Percentiles rank a stretch among this genome's conserved stretches.
phyloP scores from a whole-genome alignment of 1,140 invertebrate genomes.

The Pomacea maculata region DNA sequence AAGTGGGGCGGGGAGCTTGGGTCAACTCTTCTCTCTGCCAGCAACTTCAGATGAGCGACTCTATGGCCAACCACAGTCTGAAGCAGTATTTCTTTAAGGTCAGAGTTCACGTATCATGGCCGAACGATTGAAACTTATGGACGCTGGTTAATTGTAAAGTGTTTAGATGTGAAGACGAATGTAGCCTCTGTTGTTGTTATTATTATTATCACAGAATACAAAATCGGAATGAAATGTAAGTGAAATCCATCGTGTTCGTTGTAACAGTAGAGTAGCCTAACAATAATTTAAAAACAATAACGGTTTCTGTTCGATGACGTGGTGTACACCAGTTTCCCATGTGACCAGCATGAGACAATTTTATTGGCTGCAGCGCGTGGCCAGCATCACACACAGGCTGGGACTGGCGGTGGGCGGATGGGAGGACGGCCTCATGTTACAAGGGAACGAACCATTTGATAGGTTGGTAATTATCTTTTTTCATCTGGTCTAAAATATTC shows the following conservation, averaged over 20 bases:
- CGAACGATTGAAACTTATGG: too few relatives aligned
- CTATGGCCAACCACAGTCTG: constrained; percentile 11
- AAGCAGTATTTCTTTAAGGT: constrained; percentile 45
- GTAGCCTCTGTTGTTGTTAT: too few relatives aligned
- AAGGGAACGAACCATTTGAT: constrained; percentile 38
- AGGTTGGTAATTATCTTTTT: neutral
- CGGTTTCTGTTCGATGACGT: too few relatives aligned
- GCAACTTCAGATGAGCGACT: constrained; percentile 9
- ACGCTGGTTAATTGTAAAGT: too few relatives aligned
- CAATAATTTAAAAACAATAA: too few relatives aligned
- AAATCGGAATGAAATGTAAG: too few relatives aligned
- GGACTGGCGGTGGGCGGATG: constrained; percentile 49
- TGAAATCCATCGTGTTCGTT: too few relatives aligned
- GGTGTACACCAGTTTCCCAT: too few relatives aligned
- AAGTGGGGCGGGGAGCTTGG: constrained; percentile 52
- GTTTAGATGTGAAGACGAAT: too few relatives aligned
- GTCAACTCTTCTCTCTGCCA: constrained; percentile 46
- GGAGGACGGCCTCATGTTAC: constrained; percentile 56
- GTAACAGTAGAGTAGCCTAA: too few relatives aligned
- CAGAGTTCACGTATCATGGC: too few relatives aligned
- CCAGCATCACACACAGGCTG: constrained; percentile 30
- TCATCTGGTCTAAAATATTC: neutral
- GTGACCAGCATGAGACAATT: neutral
- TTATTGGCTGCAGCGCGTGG: constrained; percentile 22
- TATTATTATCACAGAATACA: too few relatives aligned